Evolutionary conservation across 2,113 vertebrate genomes (phyloP), one percentile per base, ranked within the genome.

Genomic region (Chloroceryle aenea): DNA sequence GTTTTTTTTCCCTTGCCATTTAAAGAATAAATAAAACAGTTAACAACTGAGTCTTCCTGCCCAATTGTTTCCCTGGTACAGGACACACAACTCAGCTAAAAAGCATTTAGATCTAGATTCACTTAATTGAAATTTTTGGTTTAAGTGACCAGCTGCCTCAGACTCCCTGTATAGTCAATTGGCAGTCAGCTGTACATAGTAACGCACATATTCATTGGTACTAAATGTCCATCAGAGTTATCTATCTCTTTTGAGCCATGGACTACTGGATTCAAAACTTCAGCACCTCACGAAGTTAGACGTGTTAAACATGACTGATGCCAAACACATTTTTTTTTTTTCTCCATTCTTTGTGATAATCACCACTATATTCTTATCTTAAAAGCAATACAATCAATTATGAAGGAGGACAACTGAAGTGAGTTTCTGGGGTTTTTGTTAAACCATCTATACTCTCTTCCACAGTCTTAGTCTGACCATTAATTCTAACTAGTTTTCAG

Each of bases 291-390:
- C 56, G 14, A 69, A 73, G 25, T 69, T 40, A 62, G 14, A 5
- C 12, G 43, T 55, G 34, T 66, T 68, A 68, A 90, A 76, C 6
- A 34, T 20, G 34, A 83, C 50, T 22, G 6, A 73, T 26, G 7
- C 1, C 13, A 82, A 88, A 77, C 3, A 12, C 4, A n/a, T 15
- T 62, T 42, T 40, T 47, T 14, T 3, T 0, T 1, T 0, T 9
- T 6, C 4, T 27, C 10, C 22, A 22, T 64, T 64, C 47, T 32
- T 27, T 20, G 10, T 45, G 38, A 83, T 47, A 79, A 90, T 62
- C 40, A 52, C 27, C 5, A 14, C 66, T 77, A 45, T 25, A 81
- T 48, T 75, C 50, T 12, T 64, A 21, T 38, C 22, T 55, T 38
- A 79, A 81, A 90, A 73, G 15, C 29, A 85, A 23, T 64, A 42